Evolutionary conservation across 1,140 invertebrate genomes (phyloP).

Genomic region (Diachasma alloeum): DNA sequence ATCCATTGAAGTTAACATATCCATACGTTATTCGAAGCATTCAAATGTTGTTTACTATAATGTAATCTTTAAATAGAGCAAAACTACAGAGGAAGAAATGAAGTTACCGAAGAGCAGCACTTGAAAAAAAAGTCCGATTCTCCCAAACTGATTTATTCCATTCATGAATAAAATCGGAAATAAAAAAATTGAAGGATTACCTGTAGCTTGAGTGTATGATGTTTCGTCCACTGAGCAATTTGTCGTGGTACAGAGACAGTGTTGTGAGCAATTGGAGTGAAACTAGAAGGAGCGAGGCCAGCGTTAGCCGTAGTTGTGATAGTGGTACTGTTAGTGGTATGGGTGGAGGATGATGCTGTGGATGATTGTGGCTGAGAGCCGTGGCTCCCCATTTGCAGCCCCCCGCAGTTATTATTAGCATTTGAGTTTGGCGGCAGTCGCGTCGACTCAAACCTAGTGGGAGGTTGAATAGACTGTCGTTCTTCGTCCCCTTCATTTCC

Average conservation of each 20-base stretch:
- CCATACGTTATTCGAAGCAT: too few species aligned
- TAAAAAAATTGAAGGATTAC: constrained; percentile 34
- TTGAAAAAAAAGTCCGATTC: too few species aligned
- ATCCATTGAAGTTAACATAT: too few species aligned
- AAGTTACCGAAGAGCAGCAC: too few species aligned
- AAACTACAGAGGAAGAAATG: too few species aligned
- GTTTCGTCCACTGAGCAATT: constrained; percentile 61
- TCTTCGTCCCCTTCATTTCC: constrained; percentile 12
- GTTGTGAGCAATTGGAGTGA: constrained; percentile 43
- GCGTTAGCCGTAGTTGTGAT: constrained; percentile 36
- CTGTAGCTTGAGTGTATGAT: constrained; percentile 59
- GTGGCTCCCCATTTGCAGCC: constrained; percentile 50
- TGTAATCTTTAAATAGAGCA: too few species aligned
- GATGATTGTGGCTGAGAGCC: constrained; percentile 33
- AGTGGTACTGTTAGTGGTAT: constrained; percentile 27
- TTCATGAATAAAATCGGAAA: not conserved
- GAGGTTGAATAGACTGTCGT: constrained; percentile 29
- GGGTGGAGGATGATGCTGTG: constrained; percentile 26
- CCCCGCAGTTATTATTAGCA: constrained; percentile 61
- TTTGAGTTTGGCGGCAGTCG: constrained; percentile 50
- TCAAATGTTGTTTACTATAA: too few species aligned
- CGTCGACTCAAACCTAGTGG: constrained; percentile 33
- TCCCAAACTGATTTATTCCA: too few species aligned
- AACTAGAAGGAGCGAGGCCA: constrained; percentile 29
- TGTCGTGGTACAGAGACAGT: constrained; percentile 55